These are phyloP conservation scores for Urechis unicinctus DNA, from an alignment of 2,888 invertebrate species.

Conservation along the genomic window DNA sequence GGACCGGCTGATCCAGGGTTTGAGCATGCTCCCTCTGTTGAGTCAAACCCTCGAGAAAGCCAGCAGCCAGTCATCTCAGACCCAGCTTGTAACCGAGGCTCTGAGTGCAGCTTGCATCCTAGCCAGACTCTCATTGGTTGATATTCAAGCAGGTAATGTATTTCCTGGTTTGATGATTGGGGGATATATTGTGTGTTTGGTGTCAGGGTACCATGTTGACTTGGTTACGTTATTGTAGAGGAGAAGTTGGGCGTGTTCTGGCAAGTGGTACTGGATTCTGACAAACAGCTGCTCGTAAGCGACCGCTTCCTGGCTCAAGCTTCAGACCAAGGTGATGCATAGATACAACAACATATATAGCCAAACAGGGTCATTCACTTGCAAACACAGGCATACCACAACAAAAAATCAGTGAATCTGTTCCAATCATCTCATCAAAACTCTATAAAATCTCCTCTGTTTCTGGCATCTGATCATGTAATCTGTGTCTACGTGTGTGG, in stretches of 20 bases:
- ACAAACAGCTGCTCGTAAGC: constrained; percentile 73
- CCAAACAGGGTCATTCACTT: too few relatives aligned
- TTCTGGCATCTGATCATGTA: too few relatives aligned
- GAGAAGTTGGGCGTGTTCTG: constrained; percentile 60
- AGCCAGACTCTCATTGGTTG: constrained; percentile 58
- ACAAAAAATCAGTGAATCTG: too few relatives aligned
- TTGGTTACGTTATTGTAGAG: constrained; percentile 35
- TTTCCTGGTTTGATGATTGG: too few relatives aligned
- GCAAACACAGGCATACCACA: constrained; percentile 18
- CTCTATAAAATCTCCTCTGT: too few relatives aligned
- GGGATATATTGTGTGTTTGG: too few relatives aligned
- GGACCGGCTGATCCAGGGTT: constrained; percentile 36
- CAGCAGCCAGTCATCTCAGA: constrained; percentile 63
- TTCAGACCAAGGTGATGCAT: constrained; percentile 63
- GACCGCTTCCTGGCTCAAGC: constrained; percentile 72
- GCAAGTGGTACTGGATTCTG: constrained; percentile 66
- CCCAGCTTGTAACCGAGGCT: constrained; percentile 65
- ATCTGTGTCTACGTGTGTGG: too few relatives aligned
- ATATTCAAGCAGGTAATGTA: constrained; percentile 39
- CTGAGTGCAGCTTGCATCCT: constrained; percentile 65
- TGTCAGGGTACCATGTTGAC: neutral
- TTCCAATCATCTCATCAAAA: too few relatives aligned
- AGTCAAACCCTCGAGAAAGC: constrained; percentile 70
- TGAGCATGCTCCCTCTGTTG: constrained; percentile 60
- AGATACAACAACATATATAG: too few relatives aligned